Conservation (phyloP, 2,113 vertebrate species). For the Natator depressus region DNA sequence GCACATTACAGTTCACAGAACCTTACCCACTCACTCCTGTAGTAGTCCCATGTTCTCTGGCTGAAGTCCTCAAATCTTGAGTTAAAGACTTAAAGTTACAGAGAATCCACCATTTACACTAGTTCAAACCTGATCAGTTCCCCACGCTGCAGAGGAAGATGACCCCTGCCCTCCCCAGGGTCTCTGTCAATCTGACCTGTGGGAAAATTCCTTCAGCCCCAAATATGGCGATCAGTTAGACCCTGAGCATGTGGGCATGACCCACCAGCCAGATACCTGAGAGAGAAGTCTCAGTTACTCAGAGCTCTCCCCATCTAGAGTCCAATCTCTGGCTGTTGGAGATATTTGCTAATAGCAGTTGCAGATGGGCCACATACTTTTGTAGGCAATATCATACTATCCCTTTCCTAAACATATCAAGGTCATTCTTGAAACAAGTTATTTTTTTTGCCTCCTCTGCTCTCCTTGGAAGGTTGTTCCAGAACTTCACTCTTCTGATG, state of each 20-base stretch:
- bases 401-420: too few species aligned
- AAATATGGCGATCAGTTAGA: neutral
- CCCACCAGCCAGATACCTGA: neutral
- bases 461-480: too few species aligned
- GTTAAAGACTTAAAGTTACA: neutral
- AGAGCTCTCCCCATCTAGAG: neutral
- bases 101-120: neutral
- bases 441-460: too few species aligned
- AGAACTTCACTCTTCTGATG: too few species aligned
- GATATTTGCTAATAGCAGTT: neutral
- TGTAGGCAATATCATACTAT: too few species aligned
- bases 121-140: neutral
- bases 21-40: neutral
- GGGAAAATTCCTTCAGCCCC: neutral
- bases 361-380: too few species aligned
- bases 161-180: rapidly evolving
- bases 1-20: neutral
- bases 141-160: neutral
- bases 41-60: neutral
- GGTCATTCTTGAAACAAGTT: too few species aligned
- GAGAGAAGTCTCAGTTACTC: neutral
- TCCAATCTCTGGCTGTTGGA: neutral
- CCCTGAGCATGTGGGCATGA: neutral
- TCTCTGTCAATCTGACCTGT: neutral
- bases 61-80: neutral